Evolutionary conservation across 1,140 invertebrate genomes (phyloP).

Genomic region (Papilio helenus): DNA sequence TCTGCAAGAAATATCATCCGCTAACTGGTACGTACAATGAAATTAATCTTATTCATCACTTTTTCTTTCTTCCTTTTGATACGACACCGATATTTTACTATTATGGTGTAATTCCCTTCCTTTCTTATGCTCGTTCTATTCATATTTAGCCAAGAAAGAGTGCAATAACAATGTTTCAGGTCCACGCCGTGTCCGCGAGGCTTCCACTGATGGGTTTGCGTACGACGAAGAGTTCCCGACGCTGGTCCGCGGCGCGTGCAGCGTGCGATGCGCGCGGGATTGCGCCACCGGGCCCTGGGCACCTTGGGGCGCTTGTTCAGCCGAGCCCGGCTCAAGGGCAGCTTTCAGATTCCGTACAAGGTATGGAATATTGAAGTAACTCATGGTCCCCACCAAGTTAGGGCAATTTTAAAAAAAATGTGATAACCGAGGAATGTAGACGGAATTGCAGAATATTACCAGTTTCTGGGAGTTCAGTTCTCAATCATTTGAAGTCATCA

Average conservation of each 20-base stretch:
- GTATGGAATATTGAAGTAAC: slow-evolving; percentile 42
- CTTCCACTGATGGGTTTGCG: slow-evolving; percentile 69
- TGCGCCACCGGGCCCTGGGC: slow-evolving; percentile 86
- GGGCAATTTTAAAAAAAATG: too few relatives aligned
- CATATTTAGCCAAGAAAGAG: background rate
- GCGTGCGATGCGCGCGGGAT: slow-evolving; percentile 86
- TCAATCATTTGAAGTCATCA: too few relatives aligned
- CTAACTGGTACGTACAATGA: slow-evolving; percentile 61
- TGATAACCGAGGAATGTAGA: too few relatives aligned
- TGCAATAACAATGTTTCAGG: slow-evolving; percentile 46
- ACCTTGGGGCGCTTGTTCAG: slow-evolving; percentile 83
- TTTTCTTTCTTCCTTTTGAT: background rate
- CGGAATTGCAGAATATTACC: too few relatives aligned
- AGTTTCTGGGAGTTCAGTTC: too few relatives aligned
- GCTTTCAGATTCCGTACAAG: slow-evolving; percentile 74
- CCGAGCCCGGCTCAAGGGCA: slow-evolving; percentile 77
- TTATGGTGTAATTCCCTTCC: background rate
- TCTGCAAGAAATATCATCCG: slow-evolving; percentile 76
- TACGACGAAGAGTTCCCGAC: slow-evolving; percentile 76
- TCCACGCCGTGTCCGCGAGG: slow-evolving; percentile 67
- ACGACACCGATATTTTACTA: background rate
- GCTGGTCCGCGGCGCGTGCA: slow-evolving; percentile 84
- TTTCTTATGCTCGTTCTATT: background rate
- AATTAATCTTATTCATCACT: background rate
- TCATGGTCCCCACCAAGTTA: too few relatives aligned